Conservation (phyloP, 2,113 vertebrate genomes). For the Hydrochoerus hydrochaeris region DNA sequence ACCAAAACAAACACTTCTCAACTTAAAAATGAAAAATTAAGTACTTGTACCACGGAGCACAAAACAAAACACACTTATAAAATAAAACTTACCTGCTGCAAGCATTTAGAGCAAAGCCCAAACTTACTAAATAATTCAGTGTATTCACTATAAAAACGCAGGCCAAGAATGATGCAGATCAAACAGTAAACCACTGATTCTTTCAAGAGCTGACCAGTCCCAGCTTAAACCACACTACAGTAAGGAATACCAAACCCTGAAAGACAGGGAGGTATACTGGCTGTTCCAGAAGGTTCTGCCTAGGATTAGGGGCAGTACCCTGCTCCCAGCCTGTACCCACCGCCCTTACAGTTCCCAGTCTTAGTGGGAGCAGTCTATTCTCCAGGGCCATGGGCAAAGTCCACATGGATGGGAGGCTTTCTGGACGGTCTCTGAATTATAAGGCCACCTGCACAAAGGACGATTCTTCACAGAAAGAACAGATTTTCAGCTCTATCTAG, state of each 20-base stretch:
- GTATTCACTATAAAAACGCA: not conserved
- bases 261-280: not conserved
- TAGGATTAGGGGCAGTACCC: too few species aligned
- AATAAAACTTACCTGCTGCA: not conserved
- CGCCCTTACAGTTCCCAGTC: not conserved
- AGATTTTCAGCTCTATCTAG: not conserved
- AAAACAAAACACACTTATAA: not conserved
- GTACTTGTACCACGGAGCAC: not conserved
- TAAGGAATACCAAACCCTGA: too few species aligned
- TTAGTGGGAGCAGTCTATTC: not conserved
- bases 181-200: not conserved
- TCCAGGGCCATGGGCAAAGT: not conserved
- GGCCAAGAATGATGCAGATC: not conserved
- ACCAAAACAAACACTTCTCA: not conserved
- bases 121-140: not conserved
- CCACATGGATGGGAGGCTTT: rapidly evolving
- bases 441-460: not conserved
- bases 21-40: conserved; percentile 6
- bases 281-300: not conserved
- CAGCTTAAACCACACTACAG: not conserved
- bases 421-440: not conserved
- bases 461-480: not conserved
- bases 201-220: not conserved
- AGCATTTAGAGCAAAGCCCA: not conserved
- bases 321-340: not conserved